Percentiles rank a stretch among this genome's conserved stretches.
Conservation (phyloP, 2,797 vertebrate species). For the Podarcis lilfordi region DNA sequence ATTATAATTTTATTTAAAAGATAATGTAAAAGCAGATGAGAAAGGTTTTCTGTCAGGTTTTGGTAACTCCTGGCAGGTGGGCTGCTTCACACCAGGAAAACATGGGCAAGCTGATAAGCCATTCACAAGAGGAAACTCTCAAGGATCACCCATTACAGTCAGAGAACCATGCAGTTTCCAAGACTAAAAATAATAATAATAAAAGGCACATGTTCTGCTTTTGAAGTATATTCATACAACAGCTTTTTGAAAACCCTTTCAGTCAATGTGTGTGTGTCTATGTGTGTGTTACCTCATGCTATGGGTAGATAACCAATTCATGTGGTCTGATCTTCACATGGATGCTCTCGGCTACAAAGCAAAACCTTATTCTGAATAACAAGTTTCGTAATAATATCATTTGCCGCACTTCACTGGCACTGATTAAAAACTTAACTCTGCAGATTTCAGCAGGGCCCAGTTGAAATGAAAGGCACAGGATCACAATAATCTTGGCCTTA, state of each 20-base stretch:
- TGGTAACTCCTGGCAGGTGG: not conserved
- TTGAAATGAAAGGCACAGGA: slow-evolving; percentile 9
- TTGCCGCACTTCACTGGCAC: not conserved
- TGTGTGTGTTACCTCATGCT: not conserved
- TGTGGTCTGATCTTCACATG: not conserved
- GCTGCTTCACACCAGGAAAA: not conserved
- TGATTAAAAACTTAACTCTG: slow-evolving; percentile 25
- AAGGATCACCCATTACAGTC: not conserved
- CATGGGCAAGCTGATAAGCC: not conserved
- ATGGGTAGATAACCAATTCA: not conserved
- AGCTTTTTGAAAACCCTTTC: not conserved
- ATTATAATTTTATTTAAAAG: too few relatives aligned
- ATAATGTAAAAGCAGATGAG: not conserved
- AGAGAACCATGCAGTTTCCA: not conserved
- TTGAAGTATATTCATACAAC: not conserved
- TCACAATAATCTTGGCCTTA: not conserved
- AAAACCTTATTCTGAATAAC: not conserved
- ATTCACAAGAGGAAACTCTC: not conserved
- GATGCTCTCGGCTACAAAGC: not conserved
- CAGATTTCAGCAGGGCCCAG: not conserved
- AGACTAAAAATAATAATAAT: not conserved
- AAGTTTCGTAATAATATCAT: slow-evolving; percentile 7
- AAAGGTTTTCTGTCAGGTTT: not conserved
- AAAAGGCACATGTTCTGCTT: slow-evolving; percentile 10
- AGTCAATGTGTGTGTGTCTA: not conserved